These are phyloP conservation scores for Enteromius trimaculatus DNA, from an alignment of 2,797 vertebrate genomes.

Conservation along the genomic window DNA sequence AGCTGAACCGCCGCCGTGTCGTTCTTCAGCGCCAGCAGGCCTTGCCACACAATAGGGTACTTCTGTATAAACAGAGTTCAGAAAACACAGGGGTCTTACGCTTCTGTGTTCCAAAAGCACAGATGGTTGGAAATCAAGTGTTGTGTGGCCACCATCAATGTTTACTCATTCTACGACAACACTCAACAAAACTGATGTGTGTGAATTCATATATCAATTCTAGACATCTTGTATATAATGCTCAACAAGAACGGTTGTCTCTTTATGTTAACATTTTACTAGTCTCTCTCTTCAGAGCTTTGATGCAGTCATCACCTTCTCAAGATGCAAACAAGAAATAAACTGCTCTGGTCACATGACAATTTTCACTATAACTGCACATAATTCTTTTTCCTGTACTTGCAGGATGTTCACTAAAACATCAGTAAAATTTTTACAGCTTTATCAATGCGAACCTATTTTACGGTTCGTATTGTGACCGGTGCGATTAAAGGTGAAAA, in stretches of 20 bases:
- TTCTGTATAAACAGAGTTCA: slow-evolving; percentile 79
- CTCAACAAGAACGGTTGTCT: neutral
- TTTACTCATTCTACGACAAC: neutral
- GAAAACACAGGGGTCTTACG: neutral
- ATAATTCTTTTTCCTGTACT: neutral
- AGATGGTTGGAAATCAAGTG: neutral
- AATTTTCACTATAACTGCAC: neutral
- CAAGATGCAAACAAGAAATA: neutral
- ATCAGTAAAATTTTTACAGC: too few relatives aligned
- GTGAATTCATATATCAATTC: too few relatives aligned
- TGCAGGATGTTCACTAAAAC: neutral
- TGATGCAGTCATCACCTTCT: neutral
- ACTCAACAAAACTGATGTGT: too few relatives aligned
- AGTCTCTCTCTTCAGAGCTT: neutral
- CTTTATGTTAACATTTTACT: neutral
- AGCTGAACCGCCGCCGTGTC: slow-evolving; percentile 97
- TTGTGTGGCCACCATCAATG: neutral
- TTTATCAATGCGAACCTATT: neutral
- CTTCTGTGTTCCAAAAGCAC: neutral
- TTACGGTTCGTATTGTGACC: neutral
- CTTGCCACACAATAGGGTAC: slow-evolving; percentile 99
- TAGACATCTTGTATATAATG: neutral
- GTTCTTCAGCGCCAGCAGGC: slow-evolving; percentile 94
- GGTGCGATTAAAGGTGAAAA: neutral
- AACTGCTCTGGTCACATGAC: neutral